Base-by-base conservation (phyloP, 2,797 vertebrate genomes). In the Danio aesculapii region DNA sequence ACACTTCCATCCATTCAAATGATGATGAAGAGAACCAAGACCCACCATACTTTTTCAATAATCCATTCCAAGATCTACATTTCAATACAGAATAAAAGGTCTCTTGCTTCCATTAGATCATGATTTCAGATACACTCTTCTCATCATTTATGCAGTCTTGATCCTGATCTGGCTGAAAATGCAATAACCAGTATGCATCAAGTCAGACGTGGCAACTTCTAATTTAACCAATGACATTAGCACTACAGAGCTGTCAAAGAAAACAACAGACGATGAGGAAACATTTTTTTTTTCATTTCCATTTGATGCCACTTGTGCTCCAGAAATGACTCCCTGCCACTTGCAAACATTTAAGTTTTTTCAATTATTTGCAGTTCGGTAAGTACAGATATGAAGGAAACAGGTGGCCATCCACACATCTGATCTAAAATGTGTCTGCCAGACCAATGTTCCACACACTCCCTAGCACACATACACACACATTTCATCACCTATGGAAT, bases 401-500 rank as follows among this genome's bases (percentile, higher is more conserved):
- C 9, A 44, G 77, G 61, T 59, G n/a, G 63, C 12, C 68, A 68
- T 17, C 49, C 55, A 46, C 63, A 74, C 62, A 74, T 66, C 68
- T 73, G 76, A 78, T 78, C 59, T 59, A 16, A 72, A 47, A 71
- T 66, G 62, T 53, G 68, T 77, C 46, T 74, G 55, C 62, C 64
- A 68, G 44, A 74, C 62, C 63, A n/a, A 70, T 76, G 17, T 46
- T 70, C 57, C 62, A 79, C 67, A 47, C 63, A 17, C 52, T 64
- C 61, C 14, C 61, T 80, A 88, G 83, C 83, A 86, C 49, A 52
- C 71, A 44, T 52, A 67, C 58, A 39, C 62, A 44, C 49, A 72
- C 68, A 80, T 13, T 41, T 43, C 21, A 83, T 81, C 81, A 78
- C 87, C 90, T 88, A 91, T 90, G 85, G 89, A 90, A 88, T 85